Percentiles rank a stretch among this genome's conserved stretches.
Evolutionary conservation across 1,140 invertebrate genomes (phyloP).

Genomic region (Vanessa atalanta): DNA sequence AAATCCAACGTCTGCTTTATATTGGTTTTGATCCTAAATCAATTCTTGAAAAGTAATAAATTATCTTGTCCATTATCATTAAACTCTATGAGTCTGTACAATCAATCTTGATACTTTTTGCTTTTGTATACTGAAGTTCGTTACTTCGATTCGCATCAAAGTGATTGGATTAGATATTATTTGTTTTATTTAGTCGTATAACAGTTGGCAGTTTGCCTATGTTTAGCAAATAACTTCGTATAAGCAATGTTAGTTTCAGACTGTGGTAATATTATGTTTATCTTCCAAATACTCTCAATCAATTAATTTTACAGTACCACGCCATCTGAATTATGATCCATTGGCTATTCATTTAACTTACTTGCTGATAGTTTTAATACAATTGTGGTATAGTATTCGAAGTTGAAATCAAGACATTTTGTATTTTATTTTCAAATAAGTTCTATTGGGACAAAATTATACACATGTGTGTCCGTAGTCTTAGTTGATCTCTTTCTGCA

Average conservation of each 20-base stretch:
- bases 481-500: no score
- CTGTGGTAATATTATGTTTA: background rate
- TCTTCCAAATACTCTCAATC: no score
- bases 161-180: slow-evolving; percentile 8
- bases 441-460: no score
- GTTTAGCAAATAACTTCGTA: background rate
- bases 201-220: background rate
- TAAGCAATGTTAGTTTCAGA: background rate
- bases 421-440: no score
- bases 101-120: slow-evolving; percentile 1
- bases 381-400: no score
- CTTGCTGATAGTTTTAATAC: no score
- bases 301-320: no score
- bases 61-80: background rate
- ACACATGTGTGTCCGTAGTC: no score
- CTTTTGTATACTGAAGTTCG: background rate
- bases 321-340: no score
- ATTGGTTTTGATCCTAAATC: background rate
- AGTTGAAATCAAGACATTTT: no score
- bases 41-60: background rate
- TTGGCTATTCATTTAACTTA: no score
- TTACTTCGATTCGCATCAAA: background rate
- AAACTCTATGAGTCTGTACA: background rate
- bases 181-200: background rate
- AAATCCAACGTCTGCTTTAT: no score